phyloP scores from a whole-genome alignment of 2,888 invertebrate genomes.

The Norana najaformis region DNA sequence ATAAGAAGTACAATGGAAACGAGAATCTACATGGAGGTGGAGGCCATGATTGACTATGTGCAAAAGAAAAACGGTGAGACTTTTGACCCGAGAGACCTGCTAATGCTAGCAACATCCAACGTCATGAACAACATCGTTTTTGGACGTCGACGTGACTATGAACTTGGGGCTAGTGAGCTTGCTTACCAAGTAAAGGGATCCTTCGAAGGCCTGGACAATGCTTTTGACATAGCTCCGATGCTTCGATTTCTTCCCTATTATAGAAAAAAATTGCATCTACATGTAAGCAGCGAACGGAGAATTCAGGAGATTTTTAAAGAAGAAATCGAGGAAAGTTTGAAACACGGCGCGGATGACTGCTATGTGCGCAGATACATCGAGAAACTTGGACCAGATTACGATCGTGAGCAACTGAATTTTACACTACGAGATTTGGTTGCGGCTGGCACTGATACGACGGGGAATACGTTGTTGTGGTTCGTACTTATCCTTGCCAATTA shows the following conservation, averaged over 20 bases:
- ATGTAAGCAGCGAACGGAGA: neutral
- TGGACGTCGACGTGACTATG: neutral
- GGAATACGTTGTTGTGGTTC: slow-evolving; percentile 21
- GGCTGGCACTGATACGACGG: slow-evolving; percentile 27
- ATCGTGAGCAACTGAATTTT: slow-evolving; percentile 18
- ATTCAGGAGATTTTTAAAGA: slow-evolving; percentile 15
- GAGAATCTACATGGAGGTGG: slow-evolving; percentile 27
- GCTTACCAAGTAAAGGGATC: neutral
- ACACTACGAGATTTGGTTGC: slow-evolving; percentile 17
- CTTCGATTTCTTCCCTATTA: slow-evolving; percentile 18
- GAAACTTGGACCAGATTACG: neutral
- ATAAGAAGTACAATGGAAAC: slow-evolving; percentile 1
- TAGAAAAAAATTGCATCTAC: neutral
- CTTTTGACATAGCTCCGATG: neutral
- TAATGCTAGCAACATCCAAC: slow-evolving; percentile 15
- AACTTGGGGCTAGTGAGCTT: neutral
- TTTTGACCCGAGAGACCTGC: neutral
- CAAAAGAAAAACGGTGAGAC: neutral
- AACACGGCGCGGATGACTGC: neutral
- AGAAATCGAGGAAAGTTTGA: neutral
- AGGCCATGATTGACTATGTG: slow-evolving; percentile 2
- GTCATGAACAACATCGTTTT: slow-evolving; percentile 26
- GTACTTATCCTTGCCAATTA: slow-evolving; percentile 18
- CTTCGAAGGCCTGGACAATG: slow-evolving; percentile 9
- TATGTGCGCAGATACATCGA: neutral